Percentiles rank a stretch among this genome's conserved stretches.
phyloP scores from a whole-genome alignment of 2,113 vertebrate species.

The Barnardius zonarius region DNA sequence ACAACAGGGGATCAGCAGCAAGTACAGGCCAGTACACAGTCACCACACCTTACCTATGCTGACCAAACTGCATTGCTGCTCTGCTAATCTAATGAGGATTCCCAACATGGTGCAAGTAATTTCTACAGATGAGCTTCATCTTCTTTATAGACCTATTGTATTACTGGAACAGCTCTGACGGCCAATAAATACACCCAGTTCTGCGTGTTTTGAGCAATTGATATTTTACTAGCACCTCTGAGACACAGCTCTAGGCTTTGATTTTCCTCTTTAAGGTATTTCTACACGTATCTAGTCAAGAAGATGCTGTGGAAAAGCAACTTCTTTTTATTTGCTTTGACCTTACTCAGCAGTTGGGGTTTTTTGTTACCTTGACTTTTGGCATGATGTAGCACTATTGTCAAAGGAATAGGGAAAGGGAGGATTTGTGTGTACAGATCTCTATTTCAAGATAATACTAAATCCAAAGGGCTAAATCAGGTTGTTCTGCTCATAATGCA shows the following conservation, averaged over 20 bases:
- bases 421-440: not conserved
- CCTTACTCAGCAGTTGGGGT: not conserved
- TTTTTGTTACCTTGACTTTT: not conserved
- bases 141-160: not conserved
- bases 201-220: not conserved
- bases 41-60: not conserved
- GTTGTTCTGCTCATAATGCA: not conserved
- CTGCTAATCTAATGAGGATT: not conserved
- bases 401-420: not conserved
- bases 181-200: not conserved
- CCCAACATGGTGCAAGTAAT: not conserved
- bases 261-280: not conserved
- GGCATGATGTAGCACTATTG: not conserved
- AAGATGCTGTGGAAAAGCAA: not conserved
- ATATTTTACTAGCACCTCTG: not conserved
- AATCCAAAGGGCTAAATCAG: not conserved
- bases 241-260: not conserved
- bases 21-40: accelerated
- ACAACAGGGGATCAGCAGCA: not conserved
- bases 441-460: not conserved
- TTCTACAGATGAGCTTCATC: not conserved
- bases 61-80: not conserved
- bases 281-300: not conserved
- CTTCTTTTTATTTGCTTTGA: not conserved
- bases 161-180: not conserved